Conservation (phyloP, 2,113 vertebrate species). For the Orientallactaga bullata region DNA sequence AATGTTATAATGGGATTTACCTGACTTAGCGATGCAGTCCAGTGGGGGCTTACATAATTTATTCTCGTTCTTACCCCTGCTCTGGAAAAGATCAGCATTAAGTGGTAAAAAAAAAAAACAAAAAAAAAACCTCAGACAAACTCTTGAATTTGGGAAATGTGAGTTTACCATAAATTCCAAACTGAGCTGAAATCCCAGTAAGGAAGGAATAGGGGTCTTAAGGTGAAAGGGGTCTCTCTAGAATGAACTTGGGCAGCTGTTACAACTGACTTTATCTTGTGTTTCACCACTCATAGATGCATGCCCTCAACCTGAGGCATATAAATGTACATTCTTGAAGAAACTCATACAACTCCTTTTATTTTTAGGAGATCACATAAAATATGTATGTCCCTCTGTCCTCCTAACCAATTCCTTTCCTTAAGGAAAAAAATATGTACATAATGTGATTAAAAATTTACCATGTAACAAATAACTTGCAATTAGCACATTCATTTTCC, state of each 20-base stretch:
- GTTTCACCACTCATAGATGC: constrained; percentile 83
- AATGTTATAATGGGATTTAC: constrained; percentile 59
- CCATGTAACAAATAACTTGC: constrained; percentile 79
- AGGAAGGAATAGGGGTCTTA: constrained; percentile 63
- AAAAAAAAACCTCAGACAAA: constrained; percentile 1
- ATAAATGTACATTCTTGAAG: constrained; percentile 81
- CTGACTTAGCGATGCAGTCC: neutral
- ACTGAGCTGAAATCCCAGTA: constrained; percentile 72
- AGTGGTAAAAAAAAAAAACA: constrained; percentile 17
- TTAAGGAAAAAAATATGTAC: constrained; percentile 66
- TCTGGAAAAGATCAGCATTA: constrained; percentile 39
- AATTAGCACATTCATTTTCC: constrained; percentile 79
- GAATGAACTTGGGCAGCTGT: constrained; percentile 76
- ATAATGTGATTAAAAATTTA: constrained; percentile 85
- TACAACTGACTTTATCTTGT: constrained; percentile 73
- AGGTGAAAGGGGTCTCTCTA: constrained; percentile 9
- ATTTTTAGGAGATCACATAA: constrained; percentile 85
- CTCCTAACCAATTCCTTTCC: constrained; percentile 84
- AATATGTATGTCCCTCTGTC: constrained; percentile 84
- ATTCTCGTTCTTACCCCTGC: constrained; percentile 31
- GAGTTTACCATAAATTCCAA: constrained; percentile 70
- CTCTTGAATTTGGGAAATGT: constrained; percentile 18
- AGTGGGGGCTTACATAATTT: neutral
- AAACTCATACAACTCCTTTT: constrained; percentile 78
- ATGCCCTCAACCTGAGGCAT: constrained; percentile 82